Evolutionary conservation across 2,888 invertebrate species (phyloP).

Genomic region (Macrophya annulata): DNA sequence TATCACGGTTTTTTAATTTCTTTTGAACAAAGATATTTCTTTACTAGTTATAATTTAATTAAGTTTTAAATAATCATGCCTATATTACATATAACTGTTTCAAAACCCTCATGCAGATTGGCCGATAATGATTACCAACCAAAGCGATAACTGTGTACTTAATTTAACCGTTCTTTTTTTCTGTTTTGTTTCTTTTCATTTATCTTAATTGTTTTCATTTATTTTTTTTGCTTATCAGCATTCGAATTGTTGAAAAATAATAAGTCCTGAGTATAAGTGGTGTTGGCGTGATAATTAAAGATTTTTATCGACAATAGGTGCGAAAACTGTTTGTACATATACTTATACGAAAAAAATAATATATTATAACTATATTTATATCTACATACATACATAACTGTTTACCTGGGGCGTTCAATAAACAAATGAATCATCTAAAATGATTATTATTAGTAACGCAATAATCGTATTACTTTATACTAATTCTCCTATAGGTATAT

Average conservation of each 20-base stretch:
- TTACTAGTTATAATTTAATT: background rate
- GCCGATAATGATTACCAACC: background rate
- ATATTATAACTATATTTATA: too few species aligned
- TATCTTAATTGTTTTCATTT: too few species aligned
- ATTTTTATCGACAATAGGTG: slow-evolving; percentile 16
- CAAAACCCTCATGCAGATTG: background rate
- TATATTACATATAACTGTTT: background rate
- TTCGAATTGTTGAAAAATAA: background rate
- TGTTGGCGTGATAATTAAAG: slow-evolving; percentile 8
- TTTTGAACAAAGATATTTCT: background rate
- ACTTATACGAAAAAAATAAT: too few species aligned
- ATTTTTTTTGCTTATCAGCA: background rate
- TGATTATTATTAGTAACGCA: background rate
- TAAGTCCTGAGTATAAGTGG: background rate
- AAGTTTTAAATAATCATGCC: background rate
- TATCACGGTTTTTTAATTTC: too few species aligned
- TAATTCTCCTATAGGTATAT: background rate
- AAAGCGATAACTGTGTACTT: background rate
- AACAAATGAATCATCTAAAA: slow-evolving; percentile 18
- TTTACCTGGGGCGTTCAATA: background rate
- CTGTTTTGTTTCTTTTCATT: background rate
- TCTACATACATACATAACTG: background rate
- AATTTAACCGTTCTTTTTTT: background rate
- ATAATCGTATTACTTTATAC: background rate
- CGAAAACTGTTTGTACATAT: background rate